phyloP scores from a whole-genome alignment of 2,113 vertebrate genomes.

The Heterocephalus glaber region DNA sequence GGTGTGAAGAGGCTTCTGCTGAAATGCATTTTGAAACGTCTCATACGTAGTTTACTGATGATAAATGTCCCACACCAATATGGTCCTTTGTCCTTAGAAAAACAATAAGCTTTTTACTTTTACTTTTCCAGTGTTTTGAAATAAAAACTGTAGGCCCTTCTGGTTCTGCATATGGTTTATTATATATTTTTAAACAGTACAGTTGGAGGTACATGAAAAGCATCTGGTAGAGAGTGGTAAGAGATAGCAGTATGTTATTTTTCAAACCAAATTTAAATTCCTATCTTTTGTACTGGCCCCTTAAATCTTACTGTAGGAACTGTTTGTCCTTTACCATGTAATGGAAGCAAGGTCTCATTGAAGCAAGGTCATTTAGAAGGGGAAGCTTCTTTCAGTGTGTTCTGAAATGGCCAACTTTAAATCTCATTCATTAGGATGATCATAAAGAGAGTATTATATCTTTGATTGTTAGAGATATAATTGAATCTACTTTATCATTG shows the following conservation, averaged over 20 bases:
- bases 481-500: no score
- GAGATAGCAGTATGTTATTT: neutral
- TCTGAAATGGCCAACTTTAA: neutral
- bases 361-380: neutral
- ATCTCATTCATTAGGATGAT: neutral
- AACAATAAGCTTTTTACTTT: neutral
- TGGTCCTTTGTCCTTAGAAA: neutral
- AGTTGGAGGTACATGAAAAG: neutral
- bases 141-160: conserved; percentile 6
- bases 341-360: conserved; percentile 29
- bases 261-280: conserved; percentile 49
- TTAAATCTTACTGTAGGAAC: neutral
- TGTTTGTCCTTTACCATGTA: neutral
- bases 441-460: neutral
- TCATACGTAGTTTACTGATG: neutral
- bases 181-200: conserved; percentile 5
- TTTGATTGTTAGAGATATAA: neutral
- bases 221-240: neutral
- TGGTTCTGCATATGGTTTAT: neutral
- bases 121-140: conserved; percentile 41
- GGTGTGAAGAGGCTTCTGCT: neutral
- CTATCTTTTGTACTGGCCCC: neutral
- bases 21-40: conserved; percentile 19
- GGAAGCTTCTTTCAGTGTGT: neutral
- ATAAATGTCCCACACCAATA: neutral